Conservation (phyloP, 2,888 invertebrate species). For the Prosapia bicincta region DNA sequence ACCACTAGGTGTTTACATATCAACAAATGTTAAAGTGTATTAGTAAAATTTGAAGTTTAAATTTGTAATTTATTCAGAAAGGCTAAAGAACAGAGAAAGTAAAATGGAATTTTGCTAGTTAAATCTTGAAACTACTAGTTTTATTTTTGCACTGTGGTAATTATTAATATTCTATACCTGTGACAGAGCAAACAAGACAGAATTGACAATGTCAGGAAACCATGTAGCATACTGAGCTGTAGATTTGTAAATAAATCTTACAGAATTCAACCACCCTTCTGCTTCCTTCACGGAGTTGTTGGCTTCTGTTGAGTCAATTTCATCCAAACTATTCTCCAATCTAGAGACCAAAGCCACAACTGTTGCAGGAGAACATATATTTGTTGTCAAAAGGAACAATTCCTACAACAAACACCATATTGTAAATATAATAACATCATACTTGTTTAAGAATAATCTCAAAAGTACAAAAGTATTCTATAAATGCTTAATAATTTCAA, state of each 20-base stretch:
- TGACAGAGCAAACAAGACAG: constrained; percentile 63
- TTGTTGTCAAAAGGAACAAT: constrained; percentile 51
- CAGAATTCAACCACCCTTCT: background rate
- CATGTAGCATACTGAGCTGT: constrained; percentile 52
- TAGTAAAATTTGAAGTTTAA: no score
- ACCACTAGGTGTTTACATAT: no score
- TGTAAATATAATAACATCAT: constrained; percentile 8
- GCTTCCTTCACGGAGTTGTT: constrained; percentile 7
- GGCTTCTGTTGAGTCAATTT: background rate
- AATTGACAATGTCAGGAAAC: constrained; percentile 77
- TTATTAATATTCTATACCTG: no score
- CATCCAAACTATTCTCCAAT: constrained; percentile 3
- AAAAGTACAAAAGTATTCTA: no score
- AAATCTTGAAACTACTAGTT: no score
- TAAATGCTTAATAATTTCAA: no score
- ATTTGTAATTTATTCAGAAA: no score
- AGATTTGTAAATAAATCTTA: constrained; percentile 2
- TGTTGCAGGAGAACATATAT: constrained; percentile 36
- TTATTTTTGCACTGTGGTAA: no score
- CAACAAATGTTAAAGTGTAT: no score
- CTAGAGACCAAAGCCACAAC: constrained; percentile 23
- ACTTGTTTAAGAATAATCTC: no score
- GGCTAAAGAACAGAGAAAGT: no score
- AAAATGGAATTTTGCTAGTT: no score
- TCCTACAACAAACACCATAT: constrained; percentile 50